phyloP scores from a whole-genome alignment of 2,888 invertebrate genomes.

The Diplazon laetatorius region DNA sequence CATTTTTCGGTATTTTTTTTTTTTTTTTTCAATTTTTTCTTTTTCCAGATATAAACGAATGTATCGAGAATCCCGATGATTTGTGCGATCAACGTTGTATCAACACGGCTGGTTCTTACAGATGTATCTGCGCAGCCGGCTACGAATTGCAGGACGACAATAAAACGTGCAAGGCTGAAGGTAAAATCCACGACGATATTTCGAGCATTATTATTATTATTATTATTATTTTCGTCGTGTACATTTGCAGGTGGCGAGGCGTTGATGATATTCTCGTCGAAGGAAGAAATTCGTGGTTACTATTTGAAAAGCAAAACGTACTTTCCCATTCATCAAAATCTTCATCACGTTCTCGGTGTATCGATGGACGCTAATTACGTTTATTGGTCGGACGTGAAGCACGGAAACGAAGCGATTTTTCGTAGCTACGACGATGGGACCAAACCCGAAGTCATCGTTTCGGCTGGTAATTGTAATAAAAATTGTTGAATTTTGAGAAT shows the following conservation, averaged over 20 bases:
- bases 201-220: not conserved
- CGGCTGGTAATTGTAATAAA: constrained; percentile 76
- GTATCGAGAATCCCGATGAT: constrained; percentile 84
- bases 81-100: constrained; percentile 88
- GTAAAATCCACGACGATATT: constrained; percentile 62
- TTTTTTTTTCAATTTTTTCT: constrained; percentile 66
- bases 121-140: constrained; percentile 86
- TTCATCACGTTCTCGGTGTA: constrained; percentile 87
- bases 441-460: constrained; percentile 84
- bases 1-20: not conserved
- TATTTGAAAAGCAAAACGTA: constrained; percentile 85
- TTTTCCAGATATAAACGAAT: constrained; percentile 86
- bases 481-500: too few species aligned
- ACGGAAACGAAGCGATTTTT: constrained; percentile 89
- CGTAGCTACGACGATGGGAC: constrained; percentile 86
- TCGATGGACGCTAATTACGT: constrained; percentile 87
- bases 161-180: constrained; percentile 84
- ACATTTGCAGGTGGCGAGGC: constrained; percentile 85
- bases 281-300: constrained; percentile 86
- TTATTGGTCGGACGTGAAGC: constrained; percentile 89
- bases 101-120: constrained; percentile 85
- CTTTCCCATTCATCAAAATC: constrained; percentile 83
- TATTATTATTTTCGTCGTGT: not conserved
- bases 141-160: constrained; percentile 84
- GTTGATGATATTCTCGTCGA: constrained; percentile 87